Evolutionary conservation across 1,140 invertebrate genomes (phyloP).

Genomic region (Bombus difficillimus): DNA sequence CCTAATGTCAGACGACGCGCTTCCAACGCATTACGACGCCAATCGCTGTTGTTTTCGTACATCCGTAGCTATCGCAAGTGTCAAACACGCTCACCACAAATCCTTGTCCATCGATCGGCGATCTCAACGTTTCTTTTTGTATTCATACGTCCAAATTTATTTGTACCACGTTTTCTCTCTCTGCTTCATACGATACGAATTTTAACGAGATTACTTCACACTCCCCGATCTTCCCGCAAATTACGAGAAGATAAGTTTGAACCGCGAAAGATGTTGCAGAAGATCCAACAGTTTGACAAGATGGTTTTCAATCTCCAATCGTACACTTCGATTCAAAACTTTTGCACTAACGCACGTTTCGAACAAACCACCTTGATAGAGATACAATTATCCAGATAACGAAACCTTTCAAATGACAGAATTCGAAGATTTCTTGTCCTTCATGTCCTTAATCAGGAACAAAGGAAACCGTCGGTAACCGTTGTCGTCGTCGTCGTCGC

Average conservation of each 20-base stretch:
- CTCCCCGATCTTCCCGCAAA: neutral
- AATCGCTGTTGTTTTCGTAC: conserved; percentile 21
- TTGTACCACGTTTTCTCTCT: neutral
- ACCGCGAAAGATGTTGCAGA: neutral
- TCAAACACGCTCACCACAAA: conserved; percentile 23
- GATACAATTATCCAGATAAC: neutral
- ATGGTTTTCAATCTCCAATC: neutral
- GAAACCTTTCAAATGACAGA: neutral
- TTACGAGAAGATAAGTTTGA: neutral
- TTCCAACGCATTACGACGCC: conserved; percentile 43
- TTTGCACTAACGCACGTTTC: neutral
- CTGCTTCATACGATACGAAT: too few species aligned
- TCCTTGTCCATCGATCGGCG: conserved; percentile 36
- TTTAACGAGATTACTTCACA: neutral
- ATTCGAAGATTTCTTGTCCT: neutral
- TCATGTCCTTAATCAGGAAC: neutral
- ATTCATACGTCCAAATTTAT: conserved; percentile 16
- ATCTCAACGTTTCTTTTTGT: conserved; percentile 5
- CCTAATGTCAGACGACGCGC: conserved; percentile 24
- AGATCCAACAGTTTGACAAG: neutral
- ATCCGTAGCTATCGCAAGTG: conserved; percentile 30
- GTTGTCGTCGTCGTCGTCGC: neutral
- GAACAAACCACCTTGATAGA: neutral
- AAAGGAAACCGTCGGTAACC: neutral
- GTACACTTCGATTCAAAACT: neutral